Conservation (phyloP, 1,140 invertebrate genomes). For the Radopholus similis region DNA sequence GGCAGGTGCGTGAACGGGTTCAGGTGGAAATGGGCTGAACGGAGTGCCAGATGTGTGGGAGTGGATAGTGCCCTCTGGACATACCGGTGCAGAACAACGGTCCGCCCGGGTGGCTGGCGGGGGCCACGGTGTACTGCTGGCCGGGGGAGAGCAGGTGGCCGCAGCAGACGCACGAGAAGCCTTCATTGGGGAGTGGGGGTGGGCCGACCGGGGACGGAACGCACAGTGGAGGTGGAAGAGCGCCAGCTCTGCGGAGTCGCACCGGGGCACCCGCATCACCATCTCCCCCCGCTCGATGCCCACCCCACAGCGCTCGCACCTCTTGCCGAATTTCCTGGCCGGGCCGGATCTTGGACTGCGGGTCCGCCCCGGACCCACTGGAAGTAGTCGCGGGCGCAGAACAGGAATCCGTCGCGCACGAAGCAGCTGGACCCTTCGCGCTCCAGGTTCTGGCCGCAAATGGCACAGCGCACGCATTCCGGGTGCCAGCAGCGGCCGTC, state of each 20-base stretch:
- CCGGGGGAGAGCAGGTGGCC: neutral
- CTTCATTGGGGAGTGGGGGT: neutral
- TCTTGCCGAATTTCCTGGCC: conserved; percentile 11
- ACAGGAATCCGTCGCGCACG: neutral
- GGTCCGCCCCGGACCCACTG: too few species aligned
- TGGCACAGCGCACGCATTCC: conserved; percentile 25
- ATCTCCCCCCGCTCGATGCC: neutral
- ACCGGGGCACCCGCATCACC: conserved; percentile 12
- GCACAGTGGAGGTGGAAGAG: conserved; percentile 14
- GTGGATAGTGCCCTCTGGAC: neutral
- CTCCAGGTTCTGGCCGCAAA: conserved; percentile 26
- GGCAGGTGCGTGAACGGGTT: neutral
- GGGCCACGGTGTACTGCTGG: conserved; percentile 1
- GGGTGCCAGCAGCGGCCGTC: conserved; percentile 28
- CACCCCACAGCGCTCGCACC: neutral
- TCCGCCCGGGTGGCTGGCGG: neutral
- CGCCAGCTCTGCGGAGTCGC: neutral
- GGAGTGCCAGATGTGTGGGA: neutral
- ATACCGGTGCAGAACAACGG: conserved; percentile 7
- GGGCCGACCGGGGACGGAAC: neutral
- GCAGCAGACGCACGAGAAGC: conserved; percentile 10
- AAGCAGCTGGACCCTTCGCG: conserved; percentile 11
- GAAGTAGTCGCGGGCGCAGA: conserved; percentile 4
- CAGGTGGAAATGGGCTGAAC: conserved; percentile 11
- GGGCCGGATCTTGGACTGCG: neutral